Evolutionary conservation across 2,888 invertebrate genomes (phyloP), one percentile per base, ranked within the genome.

Genomic region (Adelphocoris suturalis): DNA sequence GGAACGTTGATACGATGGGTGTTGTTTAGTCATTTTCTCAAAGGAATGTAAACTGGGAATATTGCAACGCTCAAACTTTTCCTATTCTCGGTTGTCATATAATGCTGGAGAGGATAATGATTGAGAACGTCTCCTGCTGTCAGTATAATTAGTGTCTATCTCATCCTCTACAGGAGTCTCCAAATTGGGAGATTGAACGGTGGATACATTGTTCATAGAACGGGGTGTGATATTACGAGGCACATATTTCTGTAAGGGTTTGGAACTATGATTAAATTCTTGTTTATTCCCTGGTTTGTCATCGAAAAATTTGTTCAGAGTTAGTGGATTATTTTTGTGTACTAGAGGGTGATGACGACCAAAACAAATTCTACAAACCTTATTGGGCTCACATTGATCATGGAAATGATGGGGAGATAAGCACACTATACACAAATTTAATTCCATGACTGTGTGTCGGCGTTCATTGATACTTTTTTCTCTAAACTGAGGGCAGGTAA

Each of bases 321-420:
- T 19, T 9, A n/a, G 61, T 4, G 61, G 61, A 61, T 61, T 61
- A 61, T 61, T 61, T 61, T 61, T 61, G 19, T 61, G 61, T 61
- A 61, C n/a, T 9, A 61, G 19, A n/a, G 61, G 61, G 9, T 61
- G 61, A 61, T 61, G 61, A 16, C 61, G 16, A n/a, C 61, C 61
- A 61, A 19, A 61, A n/a, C 61, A 61, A 19, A 61, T 2, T 9
- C 61, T 19, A 19, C 61, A 61, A 61, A 61, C 1, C 19, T n/a
- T 61, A 61, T 61, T 61, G 3, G 61, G 9, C 5, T 61, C 19
- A 9, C 61, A 61, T 61, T 61, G 61, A 52, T 52, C 52, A 5
- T 16, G 3, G 14, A 11, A 52, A 52, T 52, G 52, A 11, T 52
- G 11, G 1, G 12, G 52, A 52, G 52, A 52, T 52, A 52, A 11